phyloP scores from a whole-genome alignment of 2,888 invertebrate genomes.

The Cybosia mesomella region DNA sequence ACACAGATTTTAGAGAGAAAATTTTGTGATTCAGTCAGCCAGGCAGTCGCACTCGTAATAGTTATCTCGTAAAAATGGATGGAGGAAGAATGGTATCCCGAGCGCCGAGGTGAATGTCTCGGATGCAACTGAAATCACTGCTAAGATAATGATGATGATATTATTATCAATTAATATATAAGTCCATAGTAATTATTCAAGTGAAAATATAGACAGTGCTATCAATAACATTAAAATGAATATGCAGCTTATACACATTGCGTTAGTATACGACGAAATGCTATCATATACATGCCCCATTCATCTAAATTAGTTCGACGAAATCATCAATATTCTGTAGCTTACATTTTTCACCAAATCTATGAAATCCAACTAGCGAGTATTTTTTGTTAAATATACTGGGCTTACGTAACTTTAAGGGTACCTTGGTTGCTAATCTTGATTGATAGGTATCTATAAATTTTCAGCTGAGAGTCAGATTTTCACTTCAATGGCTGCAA shows the following conservation, averaged over 20 bases:
- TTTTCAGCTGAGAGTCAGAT: conserved; percentile 70
- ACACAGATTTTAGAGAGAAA: too few species aligned
- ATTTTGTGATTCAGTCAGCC: too few species aligned
- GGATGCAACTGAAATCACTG: too few species aligned
- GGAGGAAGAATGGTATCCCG: too few species aligned
- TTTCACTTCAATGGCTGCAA: conserved; percentile 70
- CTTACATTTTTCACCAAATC: conserved; percentile 34
- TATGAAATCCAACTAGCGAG: conserved; percentile 43
- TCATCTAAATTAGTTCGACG: conserved; percentile 25
- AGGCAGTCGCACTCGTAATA: too few species aligned
- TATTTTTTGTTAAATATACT: conserved; percentile 79
- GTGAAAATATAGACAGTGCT: not conserved
- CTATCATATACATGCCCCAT: conserved; percentile 12
- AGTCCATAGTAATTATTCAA: too few species aligned
- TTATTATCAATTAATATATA: too few species aligned
- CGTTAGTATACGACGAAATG: not conserved
- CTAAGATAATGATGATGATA: too few species aligned
- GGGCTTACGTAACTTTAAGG: conserved; percentile 68
- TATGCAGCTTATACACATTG: not conserved
- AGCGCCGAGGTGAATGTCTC: too few species aligned
- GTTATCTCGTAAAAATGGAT: too few species aligned
- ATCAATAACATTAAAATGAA: not conserved
- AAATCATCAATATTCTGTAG: conserved; percentile 30
- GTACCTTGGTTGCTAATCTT: conserved; percentile 76
- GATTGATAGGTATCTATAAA: conserved; percentile 81